Evolutionary conservation across 2,797 vertebrate species (phyloP).

Genomic region (Etheostoma perlongum): DNA sequence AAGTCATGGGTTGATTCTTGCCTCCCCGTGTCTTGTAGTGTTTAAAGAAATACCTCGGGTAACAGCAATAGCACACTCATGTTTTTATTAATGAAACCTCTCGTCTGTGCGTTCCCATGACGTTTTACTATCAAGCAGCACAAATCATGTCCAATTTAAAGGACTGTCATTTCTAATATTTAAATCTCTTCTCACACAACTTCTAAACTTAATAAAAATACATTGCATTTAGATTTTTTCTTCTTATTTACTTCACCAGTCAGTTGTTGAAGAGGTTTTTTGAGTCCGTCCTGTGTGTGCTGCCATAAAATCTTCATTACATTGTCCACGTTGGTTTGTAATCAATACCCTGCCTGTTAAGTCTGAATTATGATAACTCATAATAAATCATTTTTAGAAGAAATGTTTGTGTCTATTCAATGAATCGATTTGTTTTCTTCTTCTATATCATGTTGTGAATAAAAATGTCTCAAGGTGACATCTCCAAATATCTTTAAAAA

Average conservation of each 20-base stretch:
- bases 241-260: neutral
- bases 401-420: neutral
- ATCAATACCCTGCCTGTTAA: neutral
- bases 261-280: neutral
- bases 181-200: neutral
- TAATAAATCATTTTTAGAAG: conserved; percentile 60
- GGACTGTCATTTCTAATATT: neutral
- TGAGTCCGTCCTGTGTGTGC: neutral
- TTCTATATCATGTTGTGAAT: neutral
- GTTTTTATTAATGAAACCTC: conserved; percentile 7
- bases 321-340: conserved; percentile 16
- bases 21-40: neutral
- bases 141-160: no score
- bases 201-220: neutral
- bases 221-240: conserved; percentile 31
- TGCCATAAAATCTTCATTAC: neutral
- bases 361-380: conserved; percentile 14
- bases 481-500: neutral
- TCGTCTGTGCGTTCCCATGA: neutral
- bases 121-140: neutral
- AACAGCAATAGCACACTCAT: neutral
- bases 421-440: neutral
- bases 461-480: neutral
- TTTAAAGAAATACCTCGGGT: conserved; percentile 24
- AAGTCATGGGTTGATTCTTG: conserved; percentile 23